Conservation (phyloP, 2,113 vertebrate species). For the Rostratula benghalensis region DNA sequence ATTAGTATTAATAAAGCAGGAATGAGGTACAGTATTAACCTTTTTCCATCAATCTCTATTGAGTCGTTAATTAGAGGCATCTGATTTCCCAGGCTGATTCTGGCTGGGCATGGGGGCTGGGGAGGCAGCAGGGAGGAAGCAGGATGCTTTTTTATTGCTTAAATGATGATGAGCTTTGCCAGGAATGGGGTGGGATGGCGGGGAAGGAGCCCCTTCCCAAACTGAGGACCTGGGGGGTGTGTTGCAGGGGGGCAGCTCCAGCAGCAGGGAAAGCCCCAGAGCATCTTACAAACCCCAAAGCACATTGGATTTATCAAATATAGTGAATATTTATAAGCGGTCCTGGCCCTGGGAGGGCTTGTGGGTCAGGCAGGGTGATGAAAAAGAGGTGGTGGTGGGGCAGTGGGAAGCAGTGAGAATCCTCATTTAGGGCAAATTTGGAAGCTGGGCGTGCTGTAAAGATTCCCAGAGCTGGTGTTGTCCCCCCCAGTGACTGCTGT, state of each 20-base stretch:
- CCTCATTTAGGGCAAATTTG: neutral
- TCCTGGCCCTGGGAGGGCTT: neutral
- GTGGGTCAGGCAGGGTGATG: neutral
- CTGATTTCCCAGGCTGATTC: slow-evolving; percentile 64
- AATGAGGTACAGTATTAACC: slow-evolving; percentile 28
- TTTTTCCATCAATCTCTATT: slow-evolving; percentile 63
- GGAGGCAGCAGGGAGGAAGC: neutral
- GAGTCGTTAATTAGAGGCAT: slow-evolving; percentile 61
- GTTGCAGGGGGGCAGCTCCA: too few relatives aligned
- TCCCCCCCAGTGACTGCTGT: neutral
- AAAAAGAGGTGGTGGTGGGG: neutral
- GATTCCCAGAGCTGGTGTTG: neutral
- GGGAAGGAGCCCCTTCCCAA: neutral
- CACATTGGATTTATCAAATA: neutral
- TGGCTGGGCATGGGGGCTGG: neutral
- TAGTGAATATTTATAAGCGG: neutral
- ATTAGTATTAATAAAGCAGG: slow-evolving; percentile 43
- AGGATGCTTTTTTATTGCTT: neutral
- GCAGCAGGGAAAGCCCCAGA: neutral
- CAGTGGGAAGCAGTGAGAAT: neutral
- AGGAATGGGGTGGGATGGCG: neutral
- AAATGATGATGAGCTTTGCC: slow-evolving; percentile 23
- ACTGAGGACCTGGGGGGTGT: fast-evolving
- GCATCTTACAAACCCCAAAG: neutral
- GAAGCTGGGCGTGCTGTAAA: neutral